phyloP scores from a whole-genome alignment of 2,797 vertebrate species.

The Microcaecilia unicolor region DNA sequence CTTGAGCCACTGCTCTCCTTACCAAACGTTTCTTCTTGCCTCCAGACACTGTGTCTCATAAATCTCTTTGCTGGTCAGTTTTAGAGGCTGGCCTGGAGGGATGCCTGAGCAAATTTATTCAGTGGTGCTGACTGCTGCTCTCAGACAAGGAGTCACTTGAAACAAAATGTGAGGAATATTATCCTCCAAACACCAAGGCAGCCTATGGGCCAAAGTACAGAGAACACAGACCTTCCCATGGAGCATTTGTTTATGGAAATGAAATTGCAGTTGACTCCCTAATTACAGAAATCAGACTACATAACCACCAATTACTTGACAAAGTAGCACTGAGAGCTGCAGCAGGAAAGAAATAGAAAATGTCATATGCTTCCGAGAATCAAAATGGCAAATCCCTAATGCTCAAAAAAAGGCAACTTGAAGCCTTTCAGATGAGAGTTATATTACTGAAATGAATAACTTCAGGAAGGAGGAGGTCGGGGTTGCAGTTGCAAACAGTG shows the following conservation, averaged over 20 bases:
- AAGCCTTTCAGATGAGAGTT: too few relatives aligned
- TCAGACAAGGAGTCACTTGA: constrained; percentile 37
- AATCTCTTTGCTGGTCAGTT: constrained; percentile 22
- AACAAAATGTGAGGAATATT: background rate
- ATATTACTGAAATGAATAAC: too few relatives aligned
- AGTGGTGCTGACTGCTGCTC: constrained; percentile 1
- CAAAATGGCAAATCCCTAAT: too few relatives aligned
- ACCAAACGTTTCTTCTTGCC: constrained; percentile 40
- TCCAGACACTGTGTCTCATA: constrained; percentile 32
- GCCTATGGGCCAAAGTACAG: background rate
- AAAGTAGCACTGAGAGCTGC: too few relatives aligned
- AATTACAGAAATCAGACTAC: constrained; percentile 1
- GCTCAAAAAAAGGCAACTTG: too few relatives aligned
- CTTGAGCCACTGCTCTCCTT: constrained; percentile 22
- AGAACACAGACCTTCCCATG: constrained; percentile 12
- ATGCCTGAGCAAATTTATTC: constrained; percentile 15
- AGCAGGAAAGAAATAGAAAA: too few relatives aligned
- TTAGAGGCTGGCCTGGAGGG: constrained; percentile 3
- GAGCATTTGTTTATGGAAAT: constrained; percentile 8
- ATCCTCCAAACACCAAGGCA: constrained; percentile 9
- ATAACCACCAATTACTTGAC: constrained; percentile 6
- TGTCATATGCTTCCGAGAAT: too few relatives aligned
- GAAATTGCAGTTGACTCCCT: background rate
- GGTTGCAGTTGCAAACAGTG: too few relatives aligned
- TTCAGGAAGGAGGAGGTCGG: too few relatives aligned